Conservation (phyloP, 2,888 invertebrate genomes). For the Norana najaformis region DNA sequence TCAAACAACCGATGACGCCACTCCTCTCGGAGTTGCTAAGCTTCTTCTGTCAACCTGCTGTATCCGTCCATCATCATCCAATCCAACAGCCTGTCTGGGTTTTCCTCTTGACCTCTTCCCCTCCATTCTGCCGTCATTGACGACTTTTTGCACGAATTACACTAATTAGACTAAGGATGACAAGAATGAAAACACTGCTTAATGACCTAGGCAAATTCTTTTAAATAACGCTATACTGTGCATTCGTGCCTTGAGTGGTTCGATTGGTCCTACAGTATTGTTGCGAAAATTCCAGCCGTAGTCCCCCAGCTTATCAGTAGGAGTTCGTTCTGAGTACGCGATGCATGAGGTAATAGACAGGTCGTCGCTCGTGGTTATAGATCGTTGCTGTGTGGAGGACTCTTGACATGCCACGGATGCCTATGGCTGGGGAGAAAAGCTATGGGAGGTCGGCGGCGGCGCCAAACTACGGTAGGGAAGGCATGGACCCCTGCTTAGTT, state of each 20-base stretch:
- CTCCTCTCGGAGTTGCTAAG: too few relatives aligned
- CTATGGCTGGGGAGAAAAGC: background rate
- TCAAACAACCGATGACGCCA: too few relatives aligned
- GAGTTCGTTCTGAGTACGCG: background rate
- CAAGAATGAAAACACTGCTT: background rate
- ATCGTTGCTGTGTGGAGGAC: background rate
- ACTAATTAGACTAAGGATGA: too few relatives aligned
- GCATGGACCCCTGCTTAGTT: background rate
- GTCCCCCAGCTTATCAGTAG: background rate
- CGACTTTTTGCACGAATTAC: too few relatives aligned
- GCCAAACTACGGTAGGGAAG: background rate
- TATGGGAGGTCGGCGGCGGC: background rate
- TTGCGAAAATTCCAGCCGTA: background rate
- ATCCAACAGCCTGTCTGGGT: too few relatives aligned
- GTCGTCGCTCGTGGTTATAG: constrained; percentile 4
- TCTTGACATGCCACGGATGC: constrained; percentile 3
- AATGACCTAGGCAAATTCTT: background rate
- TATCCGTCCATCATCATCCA: too few relatives aligned
- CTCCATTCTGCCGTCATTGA: too few relatives aligned
- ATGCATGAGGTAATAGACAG: background rate
- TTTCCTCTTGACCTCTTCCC: too few relatives aligned
- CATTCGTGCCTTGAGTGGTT: background rate
- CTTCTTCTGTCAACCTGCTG: too few relatives aligned
- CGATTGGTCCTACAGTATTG: background rate
- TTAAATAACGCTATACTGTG: background rate